phyloP scores from a whole-genome alignment of 1,140 invertebrate species.

The Drosophila ercepeae region DNA sequence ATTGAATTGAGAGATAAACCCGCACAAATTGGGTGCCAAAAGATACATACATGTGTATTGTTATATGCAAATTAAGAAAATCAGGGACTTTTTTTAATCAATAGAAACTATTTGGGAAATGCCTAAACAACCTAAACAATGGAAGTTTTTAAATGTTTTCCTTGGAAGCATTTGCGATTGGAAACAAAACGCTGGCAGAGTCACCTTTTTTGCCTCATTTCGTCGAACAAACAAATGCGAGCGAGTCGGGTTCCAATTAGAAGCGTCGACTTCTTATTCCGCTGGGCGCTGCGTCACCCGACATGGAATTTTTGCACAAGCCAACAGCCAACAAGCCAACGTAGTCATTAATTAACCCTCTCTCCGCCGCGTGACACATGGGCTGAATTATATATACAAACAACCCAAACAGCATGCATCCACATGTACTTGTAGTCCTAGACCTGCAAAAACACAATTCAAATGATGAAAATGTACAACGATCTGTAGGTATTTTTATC shows the following conservation, averaged over 20 bases:
- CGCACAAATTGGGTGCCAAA: conserved; percentile 60
- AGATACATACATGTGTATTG: conserved; percentile 39
- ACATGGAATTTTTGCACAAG: conserved; percentile 73
- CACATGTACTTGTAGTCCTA: too few species aligned
- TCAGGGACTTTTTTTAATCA: too few species aligned
- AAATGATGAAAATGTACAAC: too few species aligned
- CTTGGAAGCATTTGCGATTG: conserved; percentile 25
- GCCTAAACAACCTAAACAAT: too few species aligned
- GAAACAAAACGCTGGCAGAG: conserved; percentile 27
- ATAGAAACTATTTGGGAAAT: too few species aligned
- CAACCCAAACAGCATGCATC: conserved; percentile 14
- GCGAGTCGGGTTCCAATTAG: conserved; percentile 69
- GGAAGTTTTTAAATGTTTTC: background rate
- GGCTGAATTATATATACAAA: conserved; percentile 38
- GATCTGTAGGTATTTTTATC: too few species aligned
- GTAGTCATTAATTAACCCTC: conserved; percentile 76
- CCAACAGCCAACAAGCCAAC: conserved; percentile 60
- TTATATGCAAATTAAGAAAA: too few species aligned
- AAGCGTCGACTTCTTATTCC: conserved; percentile 79
- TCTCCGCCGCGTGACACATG: conserved; percentile 68
- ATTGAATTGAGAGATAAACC: conserved; percentile 47
- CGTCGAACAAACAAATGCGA: conserved; percentile 28
- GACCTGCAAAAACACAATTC: too few species aligned
- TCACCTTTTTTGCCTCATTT: conserved; percentile 55
- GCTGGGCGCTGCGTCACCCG: conserved; percentile 71